phyloP scores from a whole-genome alignment of 2,797 vertebrate species.

The Rachycentron canadum region DNA sequence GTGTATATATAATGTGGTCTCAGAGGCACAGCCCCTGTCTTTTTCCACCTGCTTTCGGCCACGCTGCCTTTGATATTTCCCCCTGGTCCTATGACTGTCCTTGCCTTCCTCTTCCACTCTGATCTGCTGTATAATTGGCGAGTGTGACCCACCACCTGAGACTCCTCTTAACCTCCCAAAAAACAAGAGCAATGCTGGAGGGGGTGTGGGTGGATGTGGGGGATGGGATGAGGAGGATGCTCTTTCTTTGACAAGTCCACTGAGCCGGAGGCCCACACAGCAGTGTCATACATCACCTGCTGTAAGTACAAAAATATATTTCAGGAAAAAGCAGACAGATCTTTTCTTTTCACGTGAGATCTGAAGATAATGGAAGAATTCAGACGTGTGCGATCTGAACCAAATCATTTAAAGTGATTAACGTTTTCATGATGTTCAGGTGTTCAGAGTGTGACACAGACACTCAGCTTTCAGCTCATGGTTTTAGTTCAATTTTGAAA shows the following conservation, averaged over 20 bases:
- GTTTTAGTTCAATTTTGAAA: too few species aligned
- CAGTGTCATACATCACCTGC: neutral
- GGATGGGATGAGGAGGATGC: constrained; percentile 52
- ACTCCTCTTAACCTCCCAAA: constrained; percentile 70
- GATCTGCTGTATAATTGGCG: constrained; percentile 81
- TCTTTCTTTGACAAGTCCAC: constrained; percentile 61
- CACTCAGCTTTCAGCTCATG: neutral
- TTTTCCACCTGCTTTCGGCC: constrained; percentile 40
- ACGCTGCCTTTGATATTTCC: constrained; percentile 42
- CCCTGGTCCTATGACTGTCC: constrained; percentile 45
- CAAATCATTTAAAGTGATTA: neutral
- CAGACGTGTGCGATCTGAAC: neutral
- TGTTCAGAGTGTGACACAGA: neutral
- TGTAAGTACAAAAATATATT: neutral
- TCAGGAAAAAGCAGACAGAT: too few species aligned
- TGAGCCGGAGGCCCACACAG: constrained; percentile 20
- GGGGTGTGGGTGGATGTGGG: constrained; percentile 20
- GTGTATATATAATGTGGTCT: constrained; percentile 25
- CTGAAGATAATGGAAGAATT: neutral
- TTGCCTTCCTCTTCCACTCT: constrained; percentile 70
- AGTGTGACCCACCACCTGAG: constrained; percentile 82
- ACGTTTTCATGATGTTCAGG: neutral
- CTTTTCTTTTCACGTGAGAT: neutral
- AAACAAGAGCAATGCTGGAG: constrained; percentile 41
- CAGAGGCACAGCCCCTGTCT: constrained; percentile 35